These are phyloP conservation scores for Herpailurus yagouaroundi DNA, from an alignment of 2,113 vertebrate genomes.

Conservation along the genomic window DNA sequence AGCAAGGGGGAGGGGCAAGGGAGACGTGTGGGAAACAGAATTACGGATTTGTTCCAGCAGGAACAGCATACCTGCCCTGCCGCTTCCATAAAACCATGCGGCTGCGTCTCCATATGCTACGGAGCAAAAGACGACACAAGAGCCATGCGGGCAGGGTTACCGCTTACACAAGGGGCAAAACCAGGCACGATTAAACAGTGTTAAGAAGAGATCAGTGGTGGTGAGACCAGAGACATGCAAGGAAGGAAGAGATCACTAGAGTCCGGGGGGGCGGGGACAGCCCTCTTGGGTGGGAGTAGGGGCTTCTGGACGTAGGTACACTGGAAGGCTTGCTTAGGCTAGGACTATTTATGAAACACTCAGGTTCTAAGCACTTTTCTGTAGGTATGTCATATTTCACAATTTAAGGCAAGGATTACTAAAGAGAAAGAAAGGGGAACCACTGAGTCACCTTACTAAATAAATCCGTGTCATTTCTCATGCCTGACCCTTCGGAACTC, in stretches of 20 bases:
- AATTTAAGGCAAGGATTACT: not conserved
- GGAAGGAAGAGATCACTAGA: not conserved
- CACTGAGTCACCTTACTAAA: not conserved
- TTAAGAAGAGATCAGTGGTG: not conserved
- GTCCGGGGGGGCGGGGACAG: rapidly evolving
- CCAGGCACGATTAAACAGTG: not conserved
- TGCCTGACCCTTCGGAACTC: not conserved
- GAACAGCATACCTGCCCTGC: not conserved
- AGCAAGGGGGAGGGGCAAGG: rapidly evolving
- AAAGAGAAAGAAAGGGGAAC: not conserved
- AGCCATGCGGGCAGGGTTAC: rapidly evolving
- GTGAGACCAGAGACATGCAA: not conserved
- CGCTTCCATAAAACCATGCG: not conserved
- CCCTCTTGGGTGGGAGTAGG: not conserved
- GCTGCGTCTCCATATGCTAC: rapidly evolving
- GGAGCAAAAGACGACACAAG: not conserved
- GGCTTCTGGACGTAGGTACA: rapidly evolving
- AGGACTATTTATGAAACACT: not conserved
- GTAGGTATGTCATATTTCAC: not conserved
- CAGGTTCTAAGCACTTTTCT: not conserved
- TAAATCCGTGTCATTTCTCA: not conserved
- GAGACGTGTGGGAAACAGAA: not conserved
- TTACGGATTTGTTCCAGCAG: not conserved
- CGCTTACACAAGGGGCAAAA: not conserved
- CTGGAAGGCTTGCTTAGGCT: not conserved